Evolutionary conservation across 2,797 vertebrate species (phyloP).

Genomic region (Crossoptilon crossoptilon): DNA sequence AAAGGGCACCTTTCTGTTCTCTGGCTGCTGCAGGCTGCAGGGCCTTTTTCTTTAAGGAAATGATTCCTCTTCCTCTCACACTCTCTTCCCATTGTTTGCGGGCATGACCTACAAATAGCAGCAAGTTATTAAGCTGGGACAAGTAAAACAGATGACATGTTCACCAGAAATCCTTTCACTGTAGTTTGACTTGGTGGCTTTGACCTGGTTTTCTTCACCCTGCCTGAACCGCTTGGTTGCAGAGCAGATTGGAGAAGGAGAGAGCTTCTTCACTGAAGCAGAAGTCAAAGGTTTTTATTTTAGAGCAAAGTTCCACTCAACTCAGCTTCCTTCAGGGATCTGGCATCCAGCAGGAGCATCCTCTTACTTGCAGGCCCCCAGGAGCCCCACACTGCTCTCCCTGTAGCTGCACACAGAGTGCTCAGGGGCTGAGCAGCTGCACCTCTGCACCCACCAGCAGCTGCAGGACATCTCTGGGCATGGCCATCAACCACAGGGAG

Average conservation of each 20-base stretch:
- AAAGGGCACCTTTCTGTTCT: background rate
- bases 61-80: background rate
- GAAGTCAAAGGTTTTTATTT: background rate
- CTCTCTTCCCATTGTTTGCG: background rate
- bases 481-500: no score
- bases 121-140: background rate
- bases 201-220: background rate
- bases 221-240: background rate
- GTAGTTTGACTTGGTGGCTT: background rate
- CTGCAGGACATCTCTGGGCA: background rate
- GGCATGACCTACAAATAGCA: background rate
- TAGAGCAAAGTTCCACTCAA: background rate
- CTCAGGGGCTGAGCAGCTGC: background rate
- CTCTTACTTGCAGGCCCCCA: background rate
- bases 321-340: background rate
- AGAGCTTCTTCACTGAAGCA: background rate
- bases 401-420: background rate
- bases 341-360: background rate
- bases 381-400: background rate
- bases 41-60: background rate
- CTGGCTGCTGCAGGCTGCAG: background rate
- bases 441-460: no score
- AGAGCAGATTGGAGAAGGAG: background rate
- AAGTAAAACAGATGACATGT: fast-evolving
- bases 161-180: background rate